Evolutionary conservation across 2,888 invertebrate genomes (phyloP), one percentile per base, ranked within the genome.

Genomic region (Drosophila seclusa): DNA sequence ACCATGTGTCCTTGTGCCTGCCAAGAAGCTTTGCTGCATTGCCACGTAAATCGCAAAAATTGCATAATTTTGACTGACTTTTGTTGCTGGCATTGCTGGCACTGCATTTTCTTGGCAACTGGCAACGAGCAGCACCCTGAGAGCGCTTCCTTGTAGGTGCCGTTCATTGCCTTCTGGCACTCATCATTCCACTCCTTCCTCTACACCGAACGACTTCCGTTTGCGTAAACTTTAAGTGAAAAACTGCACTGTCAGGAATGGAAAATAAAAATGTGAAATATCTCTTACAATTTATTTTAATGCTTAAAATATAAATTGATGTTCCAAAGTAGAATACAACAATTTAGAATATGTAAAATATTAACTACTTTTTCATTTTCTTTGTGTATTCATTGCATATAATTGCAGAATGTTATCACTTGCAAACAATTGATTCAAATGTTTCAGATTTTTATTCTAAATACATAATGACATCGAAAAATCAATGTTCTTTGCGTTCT

Each of bases 41-140:
- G 64, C 76, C 80, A 82, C 82, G 90, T 89, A 87, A 89, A 82
- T 89, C 87, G 84, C 89, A 91, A 88, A 88, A 91, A 91, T 91
- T 91, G 84, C 91, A 89, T 88, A 89, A 91, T 87, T 91, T 86
- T 84, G 83, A 88, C 88, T 89, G 85, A 83, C 88, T 89, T 82
- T 87, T 80, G 77, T 87, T 83, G 83, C 67, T 49, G 78, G 60
- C 73, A 68, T 66, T 79, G 89, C 89, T 87, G 82, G 78, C 78
- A 73, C 68, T 80, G 78, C 81, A 63, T 73, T 79, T 89, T 87
- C 83, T 86, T 89, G 90, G 78, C 88, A 82, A 57, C 64, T n/a
- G 24, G 31, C 58, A 52, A 45, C 48, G 57, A 21, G 31, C 48
- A 36, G 27, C 55, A 55, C 34, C 29, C 68, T 29, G 21, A 45